Percentiles rank a stretch among this genome's conserved stretches.
These are phyloP conservation scores for Elgaria multicarinata DNA, from an alignment of 2,113 vertebrate genomes.

Conservation along the genomic window DNA sequence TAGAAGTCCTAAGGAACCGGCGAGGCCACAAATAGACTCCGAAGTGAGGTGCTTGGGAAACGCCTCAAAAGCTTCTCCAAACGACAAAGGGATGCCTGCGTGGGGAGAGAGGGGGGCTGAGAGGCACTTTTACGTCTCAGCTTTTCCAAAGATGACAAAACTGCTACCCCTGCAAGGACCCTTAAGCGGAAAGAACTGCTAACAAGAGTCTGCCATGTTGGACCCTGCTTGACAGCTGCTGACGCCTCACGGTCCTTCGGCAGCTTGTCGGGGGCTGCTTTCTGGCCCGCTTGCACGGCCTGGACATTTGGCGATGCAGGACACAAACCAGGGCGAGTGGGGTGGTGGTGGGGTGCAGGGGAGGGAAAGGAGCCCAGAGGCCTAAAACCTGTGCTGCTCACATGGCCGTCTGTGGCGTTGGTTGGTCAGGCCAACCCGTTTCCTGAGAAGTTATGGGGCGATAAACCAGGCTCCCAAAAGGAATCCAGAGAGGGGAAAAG, in stretches of 20 bases:
- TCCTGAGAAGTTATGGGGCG: not conserved
- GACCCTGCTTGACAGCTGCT: not conserved
- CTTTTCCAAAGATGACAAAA: not conserved
- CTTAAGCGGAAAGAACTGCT: not conserved
- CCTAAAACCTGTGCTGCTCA: too few relatives aligned
- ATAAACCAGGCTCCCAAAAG: not conserved
- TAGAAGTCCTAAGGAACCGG: slow-evolving; percentile 64
- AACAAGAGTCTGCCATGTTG: not conserved
- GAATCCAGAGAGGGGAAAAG: too few relatives aligned
- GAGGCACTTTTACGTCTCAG: not conserved
- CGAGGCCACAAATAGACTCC: not conserved
- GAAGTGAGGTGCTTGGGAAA: not conserved
- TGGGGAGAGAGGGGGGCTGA: not conserved
- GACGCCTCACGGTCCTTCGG: not conserved
- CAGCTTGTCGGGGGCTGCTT: too few relatives aligned
- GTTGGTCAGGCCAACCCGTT: not conserved
- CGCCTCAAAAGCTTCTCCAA: not conserved
- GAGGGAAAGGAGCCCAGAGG: not conserved
- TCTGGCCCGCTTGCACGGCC: not conserved
- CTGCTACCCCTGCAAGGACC: not conserved
- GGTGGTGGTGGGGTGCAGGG: too few relatives aligned
- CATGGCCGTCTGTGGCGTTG: too few relatives aligned
- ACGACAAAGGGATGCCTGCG: not conserved
- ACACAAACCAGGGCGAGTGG: not conserved
- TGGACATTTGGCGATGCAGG: not conserved